Base-by-base conservation (phyloP, 2,113 vertebrate species). In the Thinocorus orbignyianus region DNA sequence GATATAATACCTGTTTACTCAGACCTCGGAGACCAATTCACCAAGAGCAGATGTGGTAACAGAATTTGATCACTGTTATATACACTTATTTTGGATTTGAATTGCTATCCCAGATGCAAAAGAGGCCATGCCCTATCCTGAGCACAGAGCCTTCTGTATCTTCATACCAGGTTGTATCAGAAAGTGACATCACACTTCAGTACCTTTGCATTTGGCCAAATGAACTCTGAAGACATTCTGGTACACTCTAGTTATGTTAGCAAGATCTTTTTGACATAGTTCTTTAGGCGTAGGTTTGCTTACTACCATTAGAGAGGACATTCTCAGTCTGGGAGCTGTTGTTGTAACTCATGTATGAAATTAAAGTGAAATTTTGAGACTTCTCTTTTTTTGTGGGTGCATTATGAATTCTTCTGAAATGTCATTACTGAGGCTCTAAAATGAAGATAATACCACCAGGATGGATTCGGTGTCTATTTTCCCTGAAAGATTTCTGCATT, bases 351-450 rank as follows among this genome's bases (percentile, higher is more conserved):
- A 74, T 44, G 55, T 86, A 92, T 74, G 65, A 88, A 94, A 90
- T 76, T 12, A 42, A 78, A 94, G 51, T 26, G 64, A 84, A 92
- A 88, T 31, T 96, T 90, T 17, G 60, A 78, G 66, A 72, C 39
- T 64, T 78, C 30, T 92, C 54, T 44, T 11, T 88, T 92, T 92
- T 78, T 64, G 26, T 8, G 4, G 7, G 24, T 83, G 86, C 52
- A 68, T 93, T 92, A 90, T 41, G 24, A 95, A 79, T 88, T 86
- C 72, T 61, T 93, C 80, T 76, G 54, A 83, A 94, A 81, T 78
- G 76, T n/a, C 39, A 87, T 93, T 84, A 90, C 39, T 18, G 37
- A 71, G 94, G 31, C 44, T 68, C 55, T 83, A 44, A 86, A 94
- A 92, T 49, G 11, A 69, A 78, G 55, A 61, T 74, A 92, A 39